Evolutionary conservation across 1,140 invertebrate genomes (phyloP).

Genomic region (Portunus trituberculatus): DNA sequence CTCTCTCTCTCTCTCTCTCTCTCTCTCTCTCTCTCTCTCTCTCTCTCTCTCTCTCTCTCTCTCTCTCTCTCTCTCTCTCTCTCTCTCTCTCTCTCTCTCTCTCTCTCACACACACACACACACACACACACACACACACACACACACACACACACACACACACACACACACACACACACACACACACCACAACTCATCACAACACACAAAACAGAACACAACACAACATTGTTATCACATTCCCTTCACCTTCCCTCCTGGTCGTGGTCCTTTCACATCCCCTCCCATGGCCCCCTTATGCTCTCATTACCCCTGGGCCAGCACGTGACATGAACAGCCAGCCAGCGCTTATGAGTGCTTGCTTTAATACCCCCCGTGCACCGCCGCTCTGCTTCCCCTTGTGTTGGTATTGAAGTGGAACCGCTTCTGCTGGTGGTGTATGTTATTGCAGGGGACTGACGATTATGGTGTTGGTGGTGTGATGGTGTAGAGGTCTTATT

Average conservation of each 20-base stretch:
- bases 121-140: neutral
- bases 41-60: constrained; percentile 4
- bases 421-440: neutral
- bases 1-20: constrained; percentile 20
- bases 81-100: constrained; percentile 17
- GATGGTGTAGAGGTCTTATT: too few relatives aligned
- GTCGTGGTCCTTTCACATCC: neutral
- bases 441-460: too few relatives aligned
- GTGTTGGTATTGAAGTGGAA: neutral
- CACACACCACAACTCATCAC: neutral
- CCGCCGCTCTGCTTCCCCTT: neutral
- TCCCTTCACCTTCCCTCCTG: neutral
- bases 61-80: constrained; percentile 20
- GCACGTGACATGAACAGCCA: too few relatives aligned
- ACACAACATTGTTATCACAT: too few relatives aligned
- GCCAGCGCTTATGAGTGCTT: too few relatives aligned
- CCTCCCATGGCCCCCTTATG: neutral
- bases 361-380: too few relatives aligned
- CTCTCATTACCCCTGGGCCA: too few relatives aligned
- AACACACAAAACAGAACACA: too few relatives aligned
- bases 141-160: too few relatives aligned
- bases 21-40: neutral
- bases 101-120: neutral
- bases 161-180: neutral
- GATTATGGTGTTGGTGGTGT: too few relatives aligned